phyloP scores from a whole-genome alignment of 2,888 invertebrate species.

The Bruchidius siliquastri region DNA sequence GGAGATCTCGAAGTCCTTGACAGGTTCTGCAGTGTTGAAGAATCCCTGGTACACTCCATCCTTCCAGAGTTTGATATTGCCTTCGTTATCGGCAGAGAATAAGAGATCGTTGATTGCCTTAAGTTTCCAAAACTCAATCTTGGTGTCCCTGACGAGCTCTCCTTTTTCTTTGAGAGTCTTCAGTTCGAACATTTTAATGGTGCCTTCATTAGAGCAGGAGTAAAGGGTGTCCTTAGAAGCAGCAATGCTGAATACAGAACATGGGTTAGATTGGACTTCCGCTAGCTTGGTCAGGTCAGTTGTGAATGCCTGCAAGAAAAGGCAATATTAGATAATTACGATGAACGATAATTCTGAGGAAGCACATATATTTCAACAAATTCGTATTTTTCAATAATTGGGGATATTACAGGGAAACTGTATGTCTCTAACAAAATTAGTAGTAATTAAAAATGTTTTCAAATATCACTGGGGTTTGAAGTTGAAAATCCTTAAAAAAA shows the following conservation, averaged over 20 bases:
- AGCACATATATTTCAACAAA: not conserved
- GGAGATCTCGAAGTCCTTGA: conserved; percentile 56
- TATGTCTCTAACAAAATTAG: too few relatives aligned
- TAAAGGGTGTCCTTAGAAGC: conserved; percentile 53
- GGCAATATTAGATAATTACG: not conserved
- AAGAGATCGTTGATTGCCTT: conserved; percentile 44
- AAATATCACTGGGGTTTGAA: too few relatives aligned
- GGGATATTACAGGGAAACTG: too few relatives aligned
- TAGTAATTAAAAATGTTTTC: too few relatives aligned
- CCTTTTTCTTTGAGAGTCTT: conserved; percentile 44
- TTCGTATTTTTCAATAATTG: too few relatives aligned
- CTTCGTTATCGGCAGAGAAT: conserved; percentile 59
- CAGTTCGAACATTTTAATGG: conserved; percentile 55
- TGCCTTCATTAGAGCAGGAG: conserved; percentile 62
- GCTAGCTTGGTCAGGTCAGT: conserved; percentile 44
- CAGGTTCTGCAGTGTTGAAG: conserved; percentile 51
- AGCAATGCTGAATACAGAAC: conserved; percentile 59
- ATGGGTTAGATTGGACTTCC: conserved; percentile 55
- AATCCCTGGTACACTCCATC: conserved; percentile 49
- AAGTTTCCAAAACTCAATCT: conserved; percentile 49
- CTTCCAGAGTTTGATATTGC: conserved; percentile 55
- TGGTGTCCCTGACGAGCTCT: conserved; percentile 36
- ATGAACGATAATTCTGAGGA: not conserved
- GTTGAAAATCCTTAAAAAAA: too few relatives aligned
- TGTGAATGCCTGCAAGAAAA: conserved; percentile 47